Evolutionary conservation across 2,797 vertebrate genomes (phyloP).

Genomic region (Halcyon smyrnensis): DNA sequence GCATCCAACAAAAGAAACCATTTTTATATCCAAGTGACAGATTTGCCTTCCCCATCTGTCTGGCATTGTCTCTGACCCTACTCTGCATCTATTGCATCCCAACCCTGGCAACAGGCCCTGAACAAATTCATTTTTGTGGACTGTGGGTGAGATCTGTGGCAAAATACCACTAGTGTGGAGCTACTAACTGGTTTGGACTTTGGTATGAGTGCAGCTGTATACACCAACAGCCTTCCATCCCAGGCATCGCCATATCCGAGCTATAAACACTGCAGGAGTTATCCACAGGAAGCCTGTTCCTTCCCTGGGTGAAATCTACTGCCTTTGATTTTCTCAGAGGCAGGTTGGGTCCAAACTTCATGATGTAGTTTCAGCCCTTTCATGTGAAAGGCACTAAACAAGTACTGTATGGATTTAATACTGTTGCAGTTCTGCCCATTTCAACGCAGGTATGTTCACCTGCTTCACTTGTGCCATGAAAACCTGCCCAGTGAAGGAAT

Average conservation of each 20-base stretch:
- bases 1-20: not conserved
- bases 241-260: fast-evolving
- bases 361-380: not conserved
- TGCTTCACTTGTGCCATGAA: not conserved
- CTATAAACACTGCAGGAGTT: not conserved
- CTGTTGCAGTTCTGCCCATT: not conserved
- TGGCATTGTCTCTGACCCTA: not conserved
- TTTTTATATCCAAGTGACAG: not conserved
- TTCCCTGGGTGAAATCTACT: not conserved
- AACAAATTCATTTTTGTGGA: not conserved
- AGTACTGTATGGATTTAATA: fast-evolving
- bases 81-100: not conserved
- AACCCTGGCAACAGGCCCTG: not conserved
- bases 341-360: not conserved
- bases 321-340: not conserved
- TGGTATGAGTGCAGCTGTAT: not conserved
- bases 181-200: slow-evolving; percentile 1
- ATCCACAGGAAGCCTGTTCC: not conserved
- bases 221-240: not conserved
- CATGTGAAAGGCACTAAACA: not conserved
- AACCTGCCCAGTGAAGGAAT: not conserved
- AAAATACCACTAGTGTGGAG: not conserved
- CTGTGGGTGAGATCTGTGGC: not conserved
- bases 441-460: fast-evolving
- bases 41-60: not conserved